Evolutionary conservation across 2,113 vertebrate genomes (phyloP), one percentile per base, ranked within the genome.

Genomic region (Hippolais icterina): DNA sequence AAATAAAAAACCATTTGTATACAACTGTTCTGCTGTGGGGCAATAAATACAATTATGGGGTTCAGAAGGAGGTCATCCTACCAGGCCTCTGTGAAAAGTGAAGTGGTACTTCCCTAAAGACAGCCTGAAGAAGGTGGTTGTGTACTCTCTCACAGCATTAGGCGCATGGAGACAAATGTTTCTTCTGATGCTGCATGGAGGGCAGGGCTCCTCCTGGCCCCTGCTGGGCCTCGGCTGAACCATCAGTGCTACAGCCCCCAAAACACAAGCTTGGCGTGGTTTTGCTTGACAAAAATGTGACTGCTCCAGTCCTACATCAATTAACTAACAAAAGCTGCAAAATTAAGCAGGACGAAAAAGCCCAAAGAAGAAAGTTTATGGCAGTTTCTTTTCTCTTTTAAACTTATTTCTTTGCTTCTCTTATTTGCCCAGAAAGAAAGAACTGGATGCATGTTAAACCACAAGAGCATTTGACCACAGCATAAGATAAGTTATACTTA

Each of bases 141-240:
- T 3, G 24, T 63, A 39, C 29, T 31, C 1, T 0, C 56, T 80
- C 39, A 7, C 16, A 61, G 46, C 15, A 18, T 15, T 8, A 72
- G 29, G 4, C 47, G 17, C 20, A 47, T 0, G 0, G 24, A 61
- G 27, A 15, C 10, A 64, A 25, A 24, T 0, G 0, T 10, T 17
- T 44, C 57, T 59, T 12, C 41, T 35, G 59, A 17, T 11, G 60
- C 33, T 57, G 24, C 7, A 11, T 1, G 6, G 69, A 63, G 54
- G 57, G 18, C 66, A 90, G 61, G 53, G 35, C 27, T 50, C 37
- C 17, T 37, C 13, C n/a, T 1, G 2, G 41, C 17, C 41, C 27
- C 46, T 50, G 12, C 13, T n/a, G 10, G 59, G 42, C 24, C 46
- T 69, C 1, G 0, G 46, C 15, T 72, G 53, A 77, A 31, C 37